A percentile compares a stretch with the other conserved stretches of the same genome.
phyloP scores from a whole-genome alignment of 2,888 invertebrate species.

The Entomobrya multifasciata region DNA sequence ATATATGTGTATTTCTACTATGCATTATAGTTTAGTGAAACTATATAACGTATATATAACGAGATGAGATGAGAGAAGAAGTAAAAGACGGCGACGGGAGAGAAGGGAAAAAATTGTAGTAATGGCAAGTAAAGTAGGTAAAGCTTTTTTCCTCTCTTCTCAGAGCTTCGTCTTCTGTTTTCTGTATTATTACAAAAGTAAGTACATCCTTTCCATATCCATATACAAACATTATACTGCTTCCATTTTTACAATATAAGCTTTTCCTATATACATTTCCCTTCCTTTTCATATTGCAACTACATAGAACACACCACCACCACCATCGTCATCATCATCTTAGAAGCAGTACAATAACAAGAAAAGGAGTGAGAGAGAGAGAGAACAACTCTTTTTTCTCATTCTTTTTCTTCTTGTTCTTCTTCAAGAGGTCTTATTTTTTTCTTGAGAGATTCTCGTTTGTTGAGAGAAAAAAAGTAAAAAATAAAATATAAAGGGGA shows the following conservation, averaged over 20 bases:
- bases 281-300: not conserved
- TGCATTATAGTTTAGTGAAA: not conserved
- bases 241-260: not conserved
- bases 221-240: too few relatives aligned
- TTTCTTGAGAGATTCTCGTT: conserved; percentile 32
- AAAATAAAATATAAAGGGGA: too few relatives aligned
- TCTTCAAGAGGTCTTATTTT: conserved; percentile 53
- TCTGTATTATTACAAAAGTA: conserved; percentile 46
- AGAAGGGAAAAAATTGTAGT: conserved; percentile 30
- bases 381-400: conserved; percentile 22
- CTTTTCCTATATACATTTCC: not conserved
- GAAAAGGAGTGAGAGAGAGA: not conserved
- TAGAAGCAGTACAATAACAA: conserved; percentile 18
- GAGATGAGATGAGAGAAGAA: conserved; percentile 50
- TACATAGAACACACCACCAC: too few relatives aligned
- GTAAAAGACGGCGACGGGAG: not conserved
- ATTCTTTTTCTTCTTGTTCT: conserved; percentile 20
- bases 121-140: conserved; percentile 65
- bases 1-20: too few relatives aligned
- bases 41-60: conserved; percentile 10
- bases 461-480: not conserved
- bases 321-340: too few relatives aligned
- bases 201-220: too few relatives aligned
- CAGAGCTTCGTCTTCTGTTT: not conserved
- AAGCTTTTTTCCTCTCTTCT: conserved; percentile 45